phyloP scores from a whole-genome alignment of 2,888 invertebrate species.

The Cybosia mesomella region DNA sequence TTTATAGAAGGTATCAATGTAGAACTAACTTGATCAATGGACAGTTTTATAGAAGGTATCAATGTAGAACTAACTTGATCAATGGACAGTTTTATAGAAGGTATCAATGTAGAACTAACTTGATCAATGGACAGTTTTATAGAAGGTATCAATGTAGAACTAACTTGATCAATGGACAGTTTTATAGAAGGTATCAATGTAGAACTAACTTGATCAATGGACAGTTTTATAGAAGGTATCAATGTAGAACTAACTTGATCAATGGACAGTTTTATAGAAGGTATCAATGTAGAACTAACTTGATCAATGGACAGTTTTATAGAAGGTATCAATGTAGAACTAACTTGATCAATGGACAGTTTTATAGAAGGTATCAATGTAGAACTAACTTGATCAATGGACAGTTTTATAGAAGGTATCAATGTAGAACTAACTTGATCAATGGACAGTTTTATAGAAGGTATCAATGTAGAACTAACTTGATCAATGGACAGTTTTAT shows the following conservation, averaged over 20 bases:
- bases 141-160: constrained; percentile 33
- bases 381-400: constrained; percentile 30
- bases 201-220: constrained; percentile 30
- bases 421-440: constrained; percentile 31
- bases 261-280: constrained; percentile 31
- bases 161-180: constrained; percentile 35
- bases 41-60: constrained; percentile 36
- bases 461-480: constrained; percentile 33
- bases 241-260: constrained; percentile 31
- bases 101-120: constrained; percentile 33
- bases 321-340: constrained; percentile 33
- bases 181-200: constrained; percentile 36
- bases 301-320: constrained; percentile 37
- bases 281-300: constrained; percentile 33
- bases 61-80: constrained; percentile 31
- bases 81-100: constrained; percentile 31
- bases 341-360: constrained; percentile 35
- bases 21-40: constrained; percentile 30
- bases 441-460: constrained; percentile 31
- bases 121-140: constrained; percentile 37
- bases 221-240: constrained; percentile 36
- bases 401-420: constrained; percentile 36
- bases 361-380: constrained; percentile 36
- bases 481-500: constrained; percentile 37
- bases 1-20: constrained; percentile 36